A percentile compares a stretch with the other conserved stretches of the same genome.
These are phyloP conservation scores for Thripadectes ignobilis DNA, from an alignment of 2,797 vertebrate species.

Conservation along the genomic window DNA sequence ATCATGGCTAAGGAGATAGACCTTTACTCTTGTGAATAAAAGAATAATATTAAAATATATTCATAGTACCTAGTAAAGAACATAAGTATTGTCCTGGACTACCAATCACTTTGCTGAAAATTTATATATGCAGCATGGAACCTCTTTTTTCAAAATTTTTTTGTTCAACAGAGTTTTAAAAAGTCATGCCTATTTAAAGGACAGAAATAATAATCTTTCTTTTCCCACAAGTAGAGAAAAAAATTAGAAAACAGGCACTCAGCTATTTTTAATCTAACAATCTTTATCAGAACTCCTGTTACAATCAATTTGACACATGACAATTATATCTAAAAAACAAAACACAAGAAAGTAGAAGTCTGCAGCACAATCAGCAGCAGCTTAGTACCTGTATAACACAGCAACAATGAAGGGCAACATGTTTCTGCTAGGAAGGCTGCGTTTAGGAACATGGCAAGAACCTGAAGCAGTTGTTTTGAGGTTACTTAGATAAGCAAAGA, in stretches of 20 bases:
- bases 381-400: background rate
- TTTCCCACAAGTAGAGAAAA: background rate
- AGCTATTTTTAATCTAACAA: background rate
- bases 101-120: background rate
- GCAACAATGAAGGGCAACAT: background rate
- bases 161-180: background rate
- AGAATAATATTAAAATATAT: slow-evolving; percentile 13
- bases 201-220: background rate
- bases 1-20: slow-evolving; percentile 10
- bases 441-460: background rate
- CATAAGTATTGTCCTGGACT: background rate
- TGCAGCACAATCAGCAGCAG: background rate
- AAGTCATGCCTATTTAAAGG: background rate
- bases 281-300: background rate
- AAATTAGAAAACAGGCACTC: background rate
- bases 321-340: background rate
- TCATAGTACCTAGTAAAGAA: background rate
- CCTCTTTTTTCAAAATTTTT: background rate
- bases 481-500: background rate
- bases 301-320: background rate
- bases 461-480: background rate
- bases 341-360: background rate
- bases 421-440: background rate
- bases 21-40: background rate
- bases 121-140: background rate